phyloP scores from a whole-genome alignment of 2,113 vertebrate species.

The Nycticebus coucang region DNA sequence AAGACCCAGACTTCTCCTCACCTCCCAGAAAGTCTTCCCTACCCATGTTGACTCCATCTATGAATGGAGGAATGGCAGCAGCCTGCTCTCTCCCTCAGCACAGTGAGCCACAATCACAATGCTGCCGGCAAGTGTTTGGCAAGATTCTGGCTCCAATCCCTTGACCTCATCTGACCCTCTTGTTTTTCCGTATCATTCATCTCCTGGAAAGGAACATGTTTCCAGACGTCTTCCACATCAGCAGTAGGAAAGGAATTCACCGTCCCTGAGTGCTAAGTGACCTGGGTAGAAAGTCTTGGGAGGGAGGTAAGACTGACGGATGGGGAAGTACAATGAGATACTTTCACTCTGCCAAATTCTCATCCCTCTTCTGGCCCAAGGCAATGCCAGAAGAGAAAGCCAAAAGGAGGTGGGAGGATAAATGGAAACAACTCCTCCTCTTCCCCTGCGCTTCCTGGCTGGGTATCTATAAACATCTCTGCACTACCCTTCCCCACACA shows the following conservation, averaged over 20 bases:
- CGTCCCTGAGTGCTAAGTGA: constrained; percentile 4
- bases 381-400: constrained; percentile 51
- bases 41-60: not conserved
- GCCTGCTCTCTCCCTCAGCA: too few species aligned
- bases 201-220: constrained; percentile 31
- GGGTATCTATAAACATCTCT: constrained; percentile 1
- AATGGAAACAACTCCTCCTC: constrained; percentile 1
- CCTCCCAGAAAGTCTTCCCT: too few species aligned
- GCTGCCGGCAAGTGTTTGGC: not conserved
- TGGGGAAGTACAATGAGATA: not conserved
- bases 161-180: constrained; percentile 59
- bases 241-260: constrained; percentile 38
- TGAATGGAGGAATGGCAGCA: not conserved
- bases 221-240: constrained; percentile 54
- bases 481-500: not conserved
- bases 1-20: not conserved
- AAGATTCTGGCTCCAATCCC: constrained; percentile 34
- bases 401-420: constrained; percentile 21
- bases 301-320: not conserved
- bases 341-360: constrained; percentile 55
- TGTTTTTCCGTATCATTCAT: constrained; percentile 35
- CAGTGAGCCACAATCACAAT: not conserved
- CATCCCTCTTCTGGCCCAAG: not conserved
- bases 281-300: not conserved
- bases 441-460: constrained; percentile 12